Evolutionary conservation across 2,888 invertebrate genomes (phyloP).

Genomic region (Tineola bisselliella): DNA sequence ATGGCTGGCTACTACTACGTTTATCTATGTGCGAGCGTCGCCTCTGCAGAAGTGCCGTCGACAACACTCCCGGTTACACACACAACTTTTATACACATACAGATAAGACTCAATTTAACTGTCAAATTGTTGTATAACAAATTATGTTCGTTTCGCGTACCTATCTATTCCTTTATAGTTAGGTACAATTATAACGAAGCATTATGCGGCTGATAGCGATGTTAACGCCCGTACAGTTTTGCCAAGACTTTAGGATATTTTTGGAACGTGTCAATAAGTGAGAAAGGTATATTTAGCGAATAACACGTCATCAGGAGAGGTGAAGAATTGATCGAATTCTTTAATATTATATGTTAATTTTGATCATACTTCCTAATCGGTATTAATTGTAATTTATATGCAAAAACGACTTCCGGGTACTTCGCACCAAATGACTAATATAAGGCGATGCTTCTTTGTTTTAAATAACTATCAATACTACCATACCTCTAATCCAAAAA

Average conservation of each 20-base stretch:
- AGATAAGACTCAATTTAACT: not conserved
- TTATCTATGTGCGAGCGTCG: not conserved
- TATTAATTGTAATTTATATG: no score
- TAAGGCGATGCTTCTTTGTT: no score
- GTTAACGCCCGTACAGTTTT: conserved; percentile 67
- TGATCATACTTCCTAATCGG: no score
- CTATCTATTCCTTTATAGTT: not conserved
- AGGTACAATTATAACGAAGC: not conserved
- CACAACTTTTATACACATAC: not conserved
- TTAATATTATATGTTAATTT: not conserved
- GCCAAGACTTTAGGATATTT: conserved; percentile 62
- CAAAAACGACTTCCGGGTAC: not conserved
- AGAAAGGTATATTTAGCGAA: conserved; percentile 61
- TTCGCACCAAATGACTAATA: no score
- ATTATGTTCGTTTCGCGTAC: not conserved
- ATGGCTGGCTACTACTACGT: not conserved
- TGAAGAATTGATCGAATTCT: conserved; percentile 48
- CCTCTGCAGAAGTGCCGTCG: not conserved
- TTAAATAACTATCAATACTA: no score
- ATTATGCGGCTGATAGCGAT: conserved; percentile 61
- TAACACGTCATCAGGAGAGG: conserved; percentile 50
- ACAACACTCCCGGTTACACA: not conserved
- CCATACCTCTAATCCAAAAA: no score
- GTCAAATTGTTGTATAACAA: not conserved
- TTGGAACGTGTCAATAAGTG: conserved; percentile 68